Base-by-base conservation (phyloP, 2,797 vertebrate species). In the Syngnathus rostellatus region DNA sequence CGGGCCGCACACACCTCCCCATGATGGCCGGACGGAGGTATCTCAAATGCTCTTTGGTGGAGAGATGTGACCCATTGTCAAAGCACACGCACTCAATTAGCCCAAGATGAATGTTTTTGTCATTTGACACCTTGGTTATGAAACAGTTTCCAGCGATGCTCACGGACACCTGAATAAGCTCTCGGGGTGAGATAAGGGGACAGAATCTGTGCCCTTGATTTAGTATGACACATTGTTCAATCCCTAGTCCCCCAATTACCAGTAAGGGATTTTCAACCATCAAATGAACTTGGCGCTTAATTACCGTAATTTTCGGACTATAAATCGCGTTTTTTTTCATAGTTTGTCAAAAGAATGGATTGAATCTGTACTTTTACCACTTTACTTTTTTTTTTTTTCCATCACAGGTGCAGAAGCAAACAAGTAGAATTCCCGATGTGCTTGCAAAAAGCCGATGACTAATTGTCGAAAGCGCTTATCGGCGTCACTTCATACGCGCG, bases 141-240 rank as follows among this genome's bases (percentile, higher is more conserved):
- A 74, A 72, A 72, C 71, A 64, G 11, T 67, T 68, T 72, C 60
- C 50, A 66, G 21, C 11, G 57, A 19, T n/a, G 2, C 38, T 37
- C 77, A 62, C 38, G 11, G 46, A 62, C 16, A 71, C 66, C 54
- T 57, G 67, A 78, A 41, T 41, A 68, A 12, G 60, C 61, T 76
- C 68, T 70, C 72, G 74, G 70, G 37, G 71, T 6, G 58, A 48
- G 72, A 68, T 81, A n/a, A n/a, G 40, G 63, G 75, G 72, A 65
- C 75, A 58, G 48, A 41, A 65, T 65, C 48, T 2, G 43, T 21
- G 14, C 71, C 46, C 38, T 16, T 43, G 40, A 41, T 11, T 23
- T 61, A n/a, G 16, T 40, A 21, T 39, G 41, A 60, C 17, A n/a
- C 58, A 61, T 14, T n/a, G 38, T 58, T 37, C 7, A 38, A 31